A percentile compares a stretch with the other conserved stretches of the same genome.
Evolutionary conservation across 2,888 invertebrate genomes (phyloP).

Genomic region (Nasonovia ribisnigri): DNA sequence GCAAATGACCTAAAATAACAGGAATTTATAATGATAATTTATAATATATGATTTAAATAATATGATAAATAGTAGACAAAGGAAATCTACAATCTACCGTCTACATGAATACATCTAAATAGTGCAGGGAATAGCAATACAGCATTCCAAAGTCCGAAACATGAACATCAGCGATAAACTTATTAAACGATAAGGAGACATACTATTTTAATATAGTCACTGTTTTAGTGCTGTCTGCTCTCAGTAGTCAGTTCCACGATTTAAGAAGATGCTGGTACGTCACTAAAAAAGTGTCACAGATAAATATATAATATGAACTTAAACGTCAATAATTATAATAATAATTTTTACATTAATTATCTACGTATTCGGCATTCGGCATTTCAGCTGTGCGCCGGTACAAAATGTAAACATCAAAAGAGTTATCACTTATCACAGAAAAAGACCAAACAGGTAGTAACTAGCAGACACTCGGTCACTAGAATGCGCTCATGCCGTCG

Average conservation of each 20-base stretch:
- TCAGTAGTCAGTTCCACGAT: not conserved
- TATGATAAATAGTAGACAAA: not conserved
- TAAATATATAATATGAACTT: not conserved
- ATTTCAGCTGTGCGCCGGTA: not conserved
- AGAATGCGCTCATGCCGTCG: no score
- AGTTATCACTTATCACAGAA: no score
- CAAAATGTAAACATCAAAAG: no score
- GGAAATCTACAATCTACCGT: not conserved
- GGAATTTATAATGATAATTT: not conserved
- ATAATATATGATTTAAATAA: no score
- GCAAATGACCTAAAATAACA: not conserved
- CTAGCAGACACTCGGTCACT: no score
- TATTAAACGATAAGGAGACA: not conserved
- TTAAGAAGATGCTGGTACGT: not conserved
- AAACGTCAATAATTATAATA: no score
- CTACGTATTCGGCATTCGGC: no score
- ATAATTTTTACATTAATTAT: no score
- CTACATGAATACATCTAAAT: not conserved
- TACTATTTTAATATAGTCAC: no score
- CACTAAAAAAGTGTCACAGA: not conserved
- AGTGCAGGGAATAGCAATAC: not conserved
- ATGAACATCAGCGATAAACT: not conserved
- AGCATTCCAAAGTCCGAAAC: not conserved
- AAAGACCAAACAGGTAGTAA: no score
- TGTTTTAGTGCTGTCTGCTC: no score